Conservation (phyloP, 2,888 invertebrate species). For the Galeruca laticollis region DNA sequence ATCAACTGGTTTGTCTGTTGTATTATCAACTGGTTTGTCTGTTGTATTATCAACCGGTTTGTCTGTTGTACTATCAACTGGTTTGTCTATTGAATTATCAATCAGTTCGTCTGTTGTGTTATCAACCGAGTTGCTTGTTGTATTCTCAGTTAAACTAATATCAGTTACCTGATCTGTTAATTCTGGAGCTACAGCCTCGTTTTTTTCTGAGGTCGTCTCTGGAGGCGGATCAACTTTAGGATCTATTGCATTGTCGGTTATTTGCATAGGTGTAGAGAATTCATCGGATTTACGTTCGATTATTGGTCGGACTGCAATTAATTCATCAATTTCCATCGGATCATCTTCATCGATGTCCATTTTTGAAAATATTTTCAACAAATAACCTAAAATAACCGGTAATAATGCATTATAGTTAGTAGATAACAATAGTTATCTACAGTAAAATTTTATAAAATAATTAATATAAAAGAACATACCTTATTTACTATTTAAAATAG, state of each 20-base stretch:
- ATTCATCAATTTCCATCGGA: slow-evolving; percentile 62
- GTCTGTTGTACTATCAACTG: slow-evolving; percentile 13
- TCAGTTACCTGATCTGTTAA: background rate
- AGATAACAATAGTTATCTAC: slow-evolving; percentile 2
- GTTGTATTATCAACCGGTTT: background rate
- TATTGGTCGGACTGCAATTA: slow-evolving; percentile 56
- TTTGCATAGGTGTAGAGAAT: slow-evolving; percentile 9
- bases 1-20: slow-evolving; percentile 5
- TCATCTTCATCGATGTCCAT: slow-evolving; percentile 54
- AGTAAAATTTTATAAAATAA: slow-evolving; percentile 6
- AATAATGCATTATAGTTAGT: background rate
- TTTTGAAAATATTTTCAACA: background rate
- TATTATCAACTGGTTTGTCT: too few relatives aligned
- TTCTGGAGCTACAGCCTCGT: background rate
- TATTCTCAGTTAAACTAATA: slow-evolving; percentile 5
- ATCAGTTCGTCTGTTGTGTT: background rate
- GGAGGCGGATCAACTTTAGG: background rate
- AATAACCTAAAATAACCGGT: slow-evolving; percentile 12
- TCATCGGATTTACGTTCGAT: slow-evolving; percentile 55
- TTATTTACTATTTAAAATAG: too few relatives aligned
- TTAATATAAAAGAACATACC: background rate
- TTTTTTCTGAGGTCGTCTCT: background rate
- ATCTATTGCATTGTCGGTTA: background rate
- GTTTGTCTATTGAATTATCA: background rate
- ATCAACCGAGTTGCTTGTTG: slow-evolving; percentile 4